A percentile compares a stretch with the other conserved stretches of the same genome.
Evolutionary conservation across 2,888 invertebrate species (phyloP).

Genomic region (Meliscaeva auricollis): DNA sequence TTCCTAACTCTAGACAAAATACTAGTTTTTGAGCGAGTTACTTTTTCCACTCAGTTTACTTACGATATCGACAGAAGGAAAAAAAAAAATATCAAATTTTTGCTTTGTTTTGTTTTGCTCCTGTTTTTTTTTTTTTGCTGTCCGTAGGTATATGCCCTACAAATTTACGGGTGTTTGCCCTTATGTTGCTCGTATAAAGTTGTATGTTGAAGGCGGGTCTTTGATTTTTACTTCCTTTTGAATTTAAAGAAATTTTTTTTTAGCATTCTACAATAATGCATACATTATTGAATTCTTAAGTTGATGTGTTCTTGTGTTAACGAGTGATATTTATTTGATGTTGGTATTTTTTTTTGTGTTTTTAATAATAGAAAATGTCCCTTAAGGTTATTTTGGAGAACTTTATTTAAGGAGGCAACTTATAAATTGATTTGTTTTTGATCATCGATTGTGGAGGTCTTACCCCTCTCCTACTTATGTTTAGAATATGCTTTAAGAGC

Average conservation of each 20-base stretch:
- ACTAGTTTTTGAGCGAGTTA: slow-evolving; percentile 54
- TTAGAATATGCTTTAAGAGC: no score
- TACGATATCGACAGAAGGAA: slow-evolving; percentile 6
- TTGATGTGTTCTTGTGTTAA: not conserved
- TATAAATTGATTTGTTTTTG: no score
- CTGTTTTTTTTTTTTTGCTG: slow-evolving; percentile 8
- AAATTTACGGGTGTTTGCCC: slow-evolving; percentile 63
- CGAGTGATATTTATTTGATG: no score
- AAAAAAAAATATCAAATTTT: not conserved
- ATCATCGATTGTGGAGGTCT: no score
- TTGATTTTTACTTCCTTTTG: slow-evolving; percentile 36
- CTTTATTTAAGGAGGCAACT: no score
- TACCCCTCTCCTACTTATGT: no score
- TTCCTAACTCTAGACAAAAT: slow-evolving; percentile 49
- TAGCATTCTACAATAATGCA: not conserved
- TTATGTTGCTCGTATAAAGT: slow-evolving; percentile 50
- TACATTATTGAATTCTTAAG: slow-evolving; percentile 17
- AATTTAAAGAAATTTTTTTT: slow-evolving; percentile 30
- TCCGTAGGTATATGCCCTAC: slow-evolving; percentile 37
- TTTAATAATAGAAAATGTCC: no score
- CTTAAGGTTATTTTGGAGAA: no score
- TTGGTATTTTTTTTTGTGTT: no score
- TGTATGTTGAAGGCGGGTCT: slow-evolving; percentile 52
- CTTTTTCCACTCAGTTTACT: slow-evolving; percentile 50
- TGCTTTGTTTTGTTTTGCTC: not conserved